Conservation (phyloP, 2,797 vertebrate genomes). For the Premnoplex brunnescens region DNA sequence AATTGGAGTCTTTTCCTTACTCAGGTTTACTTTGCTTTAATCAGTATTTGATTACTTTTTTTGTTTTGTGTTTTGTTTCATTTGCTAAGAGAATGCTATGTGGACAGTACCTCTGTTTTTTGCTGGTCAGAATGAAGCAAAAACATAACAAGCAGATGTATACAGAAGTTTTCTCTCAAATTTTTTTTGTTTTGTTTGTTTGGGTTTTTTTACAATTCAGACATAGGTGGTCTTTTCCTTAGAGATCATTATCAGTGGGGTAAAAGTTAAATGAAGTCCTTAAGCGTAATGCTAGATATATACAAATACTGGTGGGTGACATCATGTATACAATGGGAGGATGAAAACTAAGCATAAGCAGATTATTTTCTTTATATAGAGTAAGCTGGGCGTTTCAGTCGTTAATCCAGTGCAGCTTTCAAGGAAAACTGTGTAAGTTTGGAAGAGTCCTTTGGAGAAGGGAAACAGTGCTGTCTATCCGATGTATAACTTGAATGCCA, state of each 20-base stretch:
- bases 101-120: not conserved
- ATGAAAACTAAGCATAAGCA: not conserved
- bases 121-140: not conserved
- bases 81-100: not conserved
- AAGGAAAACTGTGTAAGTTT: not conserved
- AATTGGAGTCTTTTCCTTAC: not conserved
- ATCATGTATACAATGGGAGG: fast-evolving
- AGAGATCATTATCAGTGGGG: not conserved
- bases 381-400: not conserved
- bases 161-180: not conserved
- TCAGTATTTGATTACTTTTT: not conserved
- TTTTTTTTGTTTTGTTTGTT: too few species aligned
- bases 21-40: not conserved
- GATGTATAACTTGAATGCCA: not conserved
- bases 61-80: not conserved
- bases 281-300: not conserved
- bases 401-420: not conserved
- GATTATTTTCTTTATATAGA: not conserved
- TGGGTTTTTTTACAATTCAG: not conserved
- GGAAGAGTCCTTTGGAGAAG: not conserved
- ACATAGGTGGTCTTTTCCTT: not conserved
- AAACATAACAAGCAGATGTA: not conserved
- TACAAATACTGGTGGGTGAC: not conserved
- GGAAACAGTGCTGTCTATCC: not conserved
- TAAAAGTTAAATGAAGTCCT: not conserved